Percentiles rank a stretch among this genome's conserved stretches.
phyloP scores from a whole-genome alignment of 1,140 invertebrate genomes.

The Vanessa tameamea region DNA sequence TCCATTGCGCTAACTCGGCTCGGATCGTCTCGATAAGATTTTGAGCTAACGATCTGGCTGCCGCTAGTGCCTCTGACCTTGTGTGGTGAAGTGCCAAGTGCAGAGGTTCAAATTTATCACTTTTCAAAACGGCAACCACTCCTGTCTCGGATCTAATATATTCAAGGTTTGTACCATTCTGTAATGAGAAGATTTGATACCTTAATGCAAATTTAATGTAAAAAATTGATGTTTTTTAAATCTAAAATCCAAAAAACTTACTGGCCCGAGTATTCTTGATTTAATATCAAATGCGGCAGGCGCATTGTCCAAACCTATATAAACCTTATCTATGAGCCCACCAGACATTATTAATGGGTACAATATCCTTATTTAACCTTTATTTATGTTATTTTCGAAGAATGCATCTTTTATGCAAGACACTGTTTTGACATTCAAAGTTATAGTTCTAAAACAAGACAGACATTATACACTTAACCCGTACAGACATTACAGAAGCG shows the following conservation, averaged over 20 bases:
- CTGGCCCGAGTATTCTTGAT: slow-evolving; percentile 85
- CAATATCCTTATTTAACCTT: slow-evolving; percentile 38
- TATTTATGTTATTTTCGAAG: slow-evolving; percentile 49
- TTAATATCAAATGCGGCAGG: slow-evolving; percentile 88
- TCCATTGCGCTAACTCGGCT: slow-evolving; percentile 85
- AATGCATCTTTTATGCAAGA: slow-evolving; percentile 61
- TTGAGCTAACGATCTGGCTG: slow-evolving; percentile 87
- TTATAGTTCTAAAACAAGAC: slow-evolving; percentile 18
- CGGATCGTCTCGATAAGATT: slow-evolving; percentile 91
- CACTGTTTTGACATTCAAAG: slow-evolving; percentile 44
- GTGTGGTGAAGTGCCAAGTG: slow-evolving; percentile 89
- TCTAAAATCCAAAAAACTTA: slow-evolving; percentile 51
- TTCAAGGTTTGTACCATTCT: slow-evolving; percentile 87
- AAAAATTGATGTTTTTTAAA: slow-evolving; percentile 27
- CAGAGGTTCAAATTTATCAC: slow-evolving; percentile 89
- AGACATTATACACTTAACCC: too few species aligned
- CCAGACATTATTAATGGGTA: slow-evolving; percentile 66
- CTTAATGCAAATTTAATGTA: slow-evolving; percentile 19
- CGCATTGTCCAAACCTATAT: slow-evolving; percentile 88
- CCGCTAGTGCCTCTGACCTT: slow-evolving; percentile 85
- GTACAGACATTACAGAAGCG: slow-evolving; percentile 15
- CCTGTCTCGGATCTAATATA: slow-evolving; percentile 90
- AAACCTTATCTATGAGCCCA: slow-evolving; percentile 86
- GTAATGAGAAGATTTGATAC: slow-evolving; percentile 39
- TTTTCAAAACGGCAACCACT: slow-evolving; percentile 87